Conservation (phyloP, 2,888 invertebrate species). For the Hermaeophaga mercurialis region DNA sequence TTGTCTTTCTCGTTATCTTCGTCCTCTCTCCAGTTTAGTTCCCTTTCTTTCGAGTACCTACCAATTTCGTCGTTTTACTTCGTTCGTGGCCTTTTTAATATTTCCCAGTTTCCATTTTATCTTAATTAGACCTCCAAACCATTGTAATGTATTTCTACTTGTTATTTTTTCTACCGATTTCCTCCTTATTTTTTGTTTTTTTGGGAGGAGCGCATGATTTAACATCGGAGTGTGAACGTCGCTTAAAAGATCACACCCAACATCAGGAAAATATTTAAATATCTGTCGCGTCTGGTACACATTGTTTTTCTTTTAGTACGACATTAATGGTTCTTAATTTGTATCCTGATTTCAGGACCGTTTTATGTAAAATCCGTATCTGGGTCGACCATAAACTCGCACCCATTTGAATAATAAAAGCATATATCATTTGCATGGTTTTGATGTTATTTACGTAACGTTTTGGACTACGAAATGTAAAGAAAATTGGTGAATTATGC, state of each 20-base stretch:
- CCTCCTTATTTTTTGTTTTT: no score
- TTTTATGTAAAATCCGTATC: slow-evolving; percentile 27
- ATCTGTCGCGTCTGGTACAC: slow-evolving; percentile 1
- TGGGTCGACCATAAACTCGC: slow-evolving; percentile 28
- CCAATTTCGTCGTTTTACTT: no score
- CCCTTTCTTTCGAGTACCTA: no score
- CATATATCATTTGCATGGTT: slow-evolving; percentile 34
- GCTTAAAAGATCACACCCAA: not conserved
- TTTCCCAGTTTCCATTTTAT: no score
- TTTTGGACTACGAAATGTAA: slow-evolving; percentile 24
- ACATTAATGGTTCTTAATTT: slow-evolving; percentile 23
- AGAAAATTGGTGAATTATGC: slow-evolving; percentile 20
- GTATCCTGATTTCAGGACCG: slow-evolving; percentile 23
- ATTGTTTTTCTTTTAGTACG: slow-evolving; percentile 6
- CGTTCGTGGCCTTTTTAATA: no score
- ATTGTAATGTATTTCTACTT: no score
- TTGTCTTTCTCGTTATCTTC: no score
- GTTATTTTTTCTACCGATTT: no score
- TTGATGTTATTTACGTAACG: slow-evolving; percentile 30
- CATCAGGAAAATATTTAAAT: slow-evolving; percentile 14
- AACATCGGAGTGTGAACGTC: no score
- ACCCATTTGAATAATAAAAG: slow-evolving; percentile 34
- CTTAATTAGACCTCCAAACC: no score
- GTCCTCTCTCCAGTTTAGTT: no score
- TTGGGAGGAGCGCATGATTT: no score